These are phyloP conservation scores for Myopa tessellatipennis DNA, from an alignment of 2,888 invertebrate genomes.

Conservation along the genomic window DNA sequence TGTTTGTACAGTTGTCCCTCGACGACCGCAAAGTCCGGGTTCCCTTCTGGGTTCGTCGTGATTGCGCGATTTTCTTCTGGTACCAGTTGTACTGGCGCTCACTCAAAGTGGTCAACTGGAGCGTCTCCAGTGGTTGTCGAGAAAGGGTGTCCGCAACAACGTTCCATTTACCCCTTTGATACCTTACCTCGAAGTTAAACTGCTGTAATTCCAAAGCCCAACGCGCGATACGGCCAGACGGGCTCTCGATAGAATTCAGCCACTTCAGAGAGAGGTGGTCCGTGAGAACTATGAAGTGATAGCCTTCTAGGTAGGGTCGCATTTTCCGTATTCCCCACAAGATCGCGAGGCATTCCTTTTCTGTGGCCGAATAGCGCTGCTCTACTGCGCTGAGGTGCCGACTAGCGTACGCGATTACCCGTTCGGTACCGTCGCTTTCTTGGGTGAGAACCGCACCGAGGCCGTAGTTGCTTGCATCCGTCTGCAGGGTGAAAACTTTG, in stretches of 20 bases:
- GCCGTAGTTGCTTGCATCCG: background rate
- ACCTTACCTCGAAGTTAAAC: background rate
- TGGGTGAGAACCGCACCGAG: background rate
- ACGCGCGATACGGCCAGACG: background rate
- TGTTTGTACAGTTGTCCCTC: background rate
- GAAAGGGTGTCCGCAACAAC: background rate
- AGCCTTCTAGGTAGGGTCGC: too few species aligned
- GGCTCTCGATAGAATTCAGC: too few species aligned
- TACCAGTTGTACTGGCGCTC: background rate
- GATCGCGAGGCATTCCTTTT: background rate
- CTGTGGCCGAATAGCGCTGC: background rate
- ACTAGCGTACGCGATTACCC: slow-evolving; percentile 1
- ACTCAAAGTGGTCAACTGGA: background rate
- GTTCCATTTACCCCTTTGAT: background rate
- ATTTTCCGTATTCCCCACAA: too few species aligned
- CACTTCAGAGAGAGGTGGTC: too few species aligned
- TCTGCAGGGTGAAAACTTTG: background rate
- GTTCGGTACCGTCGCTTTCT: background rate
- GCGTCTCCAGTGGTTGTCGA: background rate
- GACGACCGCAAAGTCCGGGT: background rate
- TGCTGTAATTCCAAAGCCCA: background rate
- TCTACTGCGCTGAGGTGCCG: background rate
- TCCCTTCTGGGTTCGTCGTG: background rate
- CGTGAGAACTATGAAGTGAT: too few species aligned
- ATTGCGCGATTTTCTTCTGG: background rate